phyloP scores from a whole-genome alignment of 2,113 vertebrate genomes.

The Orthonyx spaldingii region DNA sequence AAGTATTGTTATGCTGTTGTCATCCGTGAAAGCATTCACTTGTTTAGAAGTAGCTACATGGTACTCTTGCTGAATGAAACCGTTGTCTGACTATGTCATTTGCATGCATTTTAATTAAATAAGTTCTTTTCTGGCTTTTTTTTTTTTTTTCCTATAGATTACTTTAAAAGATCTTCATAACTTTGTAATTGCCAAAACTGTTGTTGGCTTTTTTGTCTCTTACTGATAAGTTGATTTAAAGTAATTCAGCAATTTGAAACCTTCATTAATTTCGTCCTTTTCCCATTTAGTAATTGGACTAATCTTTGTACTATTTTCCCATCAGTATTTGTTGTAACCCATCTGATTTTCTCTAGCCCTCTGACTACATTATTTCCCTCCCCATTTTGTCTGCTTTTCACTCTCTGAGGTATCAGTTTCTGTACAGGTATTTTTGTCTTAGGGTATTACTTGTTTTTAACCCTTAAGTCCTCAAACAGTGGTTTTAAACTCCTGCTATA shows the following conservation, averaged over 20 bases:
- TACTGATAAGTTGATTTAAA: background rate
- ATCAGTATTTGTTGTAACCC: background rate
- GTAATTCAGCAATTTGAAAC: background rate
- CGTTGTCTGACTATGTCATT: background rate
- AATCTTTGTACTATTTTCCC: background rate
- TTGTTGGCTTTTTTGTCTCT: background rate
- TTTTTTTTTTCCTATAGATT: background rate
- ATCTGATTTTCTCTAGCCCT: background rate
- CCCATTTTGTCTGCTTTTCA: background rate
- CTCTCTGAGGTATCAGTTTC: background rate
- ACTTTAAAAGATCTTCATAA: background rate
- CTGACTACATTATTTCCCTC: background rate
- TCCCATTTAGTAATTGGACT: background rate
- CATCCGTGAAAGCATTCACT: background rate
- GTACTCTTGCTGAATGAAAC: background rate
- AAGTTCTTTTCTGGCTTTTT: background rate
- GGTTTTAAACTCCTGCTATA: background rate
- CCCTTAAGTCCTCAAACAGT: background rate
- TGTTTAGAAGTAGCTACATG: background rate
- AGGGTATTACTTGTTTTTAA: background rate
- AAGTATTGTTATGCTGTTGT: background rate
- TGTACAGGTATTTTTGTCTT: background rate
- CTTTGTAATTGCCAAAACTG: background rate
- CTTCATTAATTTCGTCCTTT: background rate
- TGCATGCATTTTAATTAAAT: background rate